Evolutionary conservation across 2,797 vertebrate species (phyloP).

Genomic region (Valencia hispanica): DNA sequence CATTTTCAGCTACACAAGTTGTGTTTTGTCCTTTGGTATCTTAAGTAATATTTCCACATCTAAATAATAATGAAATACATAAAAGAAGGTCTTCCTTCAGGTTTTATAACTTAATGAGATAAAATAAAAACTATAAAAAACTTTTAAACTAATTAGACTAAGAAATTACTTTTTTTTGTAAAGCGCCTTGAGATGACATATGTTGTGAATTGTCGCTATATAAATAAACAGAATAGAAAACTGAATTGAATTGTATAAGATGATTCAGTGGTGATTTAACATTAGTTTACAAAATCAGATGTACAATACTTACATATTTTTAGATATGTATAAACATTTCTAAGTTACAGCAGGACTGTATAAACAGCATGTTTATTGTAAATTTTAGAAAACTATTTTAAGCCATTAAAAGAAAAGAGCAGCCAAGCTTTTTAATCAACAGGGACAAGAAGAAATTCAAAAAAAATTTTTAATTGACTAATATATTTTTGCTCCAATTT

Average conservation of each 20-base stretch:
- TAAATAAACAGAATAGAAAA: too few relatives aligned
- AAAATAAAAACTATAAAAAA: too few relatives aligned
- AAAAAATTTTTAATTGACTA: background rate
- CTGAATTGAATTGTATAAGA: too few relatives aligned
- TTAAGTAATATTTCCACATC: too few relatives aligned
- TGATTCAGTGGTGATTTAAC: background rate
- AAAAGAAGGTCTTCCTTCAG: background rate
- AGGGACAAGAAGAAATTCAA: background rate
- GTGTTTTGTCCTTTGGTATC: background rate
- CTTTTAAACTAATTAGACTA: too few relatives aligned
- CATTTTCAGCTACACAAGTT: background rate
- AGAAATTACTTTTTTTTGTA: too few relatives aligned
- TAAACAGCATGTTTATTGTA: background rate
- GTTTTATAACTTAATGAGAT: background rate
- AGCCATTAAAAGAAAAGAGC: background rate
- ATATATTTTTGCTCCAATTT: background rate
- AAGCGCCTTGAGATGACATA: too few relatives aligned
- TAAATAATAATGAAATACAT: background rate
- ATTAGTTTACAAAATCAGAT: background rate
- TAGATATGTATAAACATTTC: background rate
- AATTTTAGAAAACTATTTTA: too few relatives aligned
- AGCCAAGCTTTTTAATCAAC: background rate
- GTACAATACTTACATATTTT: background rate
- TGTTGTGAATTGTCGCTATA: too few relatives aligned
- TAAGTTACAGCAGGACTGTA: background rate